These are phyloP conservation scores for Protobothrops flavoviridis DNA, from an alignment of 2,113 vertebrate genomes.

Conservation along the genomic window DNA sequence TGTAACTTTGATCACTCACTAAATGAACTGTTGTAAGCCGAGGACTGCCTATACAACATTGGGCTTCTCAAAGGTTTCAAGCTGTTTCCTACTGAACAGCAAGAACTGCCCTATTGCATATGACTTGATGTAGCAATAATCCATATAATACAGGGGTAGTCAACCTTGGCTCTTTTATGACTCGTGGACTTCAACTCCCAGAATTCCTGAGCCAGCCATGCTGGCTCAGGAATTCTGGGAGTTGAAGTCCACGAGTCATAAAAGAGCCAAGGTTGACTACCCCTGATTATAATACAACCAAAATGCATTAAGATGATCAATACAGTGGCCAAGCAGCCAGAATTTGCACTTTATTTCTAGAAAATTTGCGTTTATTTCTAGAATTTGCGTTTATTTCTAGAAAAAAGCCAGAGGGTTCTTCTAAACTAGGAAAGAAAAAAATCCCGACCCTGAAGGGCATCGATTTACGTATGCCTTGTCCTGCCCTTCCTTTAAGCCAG, in stretches of 20 bases:
- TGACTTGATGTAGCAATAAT: neutral
- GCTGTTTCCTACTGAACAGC: neutral
- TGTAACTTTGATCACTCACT: neutral
- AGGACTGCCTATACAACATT: neutral
- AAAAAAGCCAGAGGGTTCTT: neutral
- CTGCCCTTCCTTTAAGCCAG: neutral
- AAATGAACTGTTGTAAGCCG: neutral
- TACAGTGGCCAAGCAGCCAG: neutral
- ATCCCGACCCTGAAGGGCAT: neutral
- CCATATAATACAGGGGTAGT: neutral
- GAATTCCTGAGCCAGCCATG: too few species aligned
- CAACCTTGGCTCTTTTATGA: too few species aligned
- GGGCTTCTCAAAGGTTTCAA: neutral
- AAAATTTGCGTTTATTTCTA: neutral
- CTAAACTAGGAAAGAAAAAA: neutral
- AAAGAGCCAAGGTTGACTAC: too few species aligned
- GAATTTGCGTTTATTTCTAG: neutral
- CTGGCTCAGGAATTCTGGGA: too few species aligned
- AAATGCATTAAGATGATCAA: neutral
- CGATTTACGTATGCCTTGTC: neutral
- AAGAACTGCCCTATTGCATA: too few species aligned
- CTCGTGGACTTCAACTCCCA: too few species aligned
- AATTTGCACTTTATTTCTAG: too few species aligned
- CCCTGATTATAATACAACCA: neutral
- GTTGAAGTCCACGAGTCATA: too few species aligned